Evolutionary conservation across 2,888 invertebrate genomes (phyloP), one percentile per base, ranked within the genome.

Genomic region (Clivina fossor): DNA sequence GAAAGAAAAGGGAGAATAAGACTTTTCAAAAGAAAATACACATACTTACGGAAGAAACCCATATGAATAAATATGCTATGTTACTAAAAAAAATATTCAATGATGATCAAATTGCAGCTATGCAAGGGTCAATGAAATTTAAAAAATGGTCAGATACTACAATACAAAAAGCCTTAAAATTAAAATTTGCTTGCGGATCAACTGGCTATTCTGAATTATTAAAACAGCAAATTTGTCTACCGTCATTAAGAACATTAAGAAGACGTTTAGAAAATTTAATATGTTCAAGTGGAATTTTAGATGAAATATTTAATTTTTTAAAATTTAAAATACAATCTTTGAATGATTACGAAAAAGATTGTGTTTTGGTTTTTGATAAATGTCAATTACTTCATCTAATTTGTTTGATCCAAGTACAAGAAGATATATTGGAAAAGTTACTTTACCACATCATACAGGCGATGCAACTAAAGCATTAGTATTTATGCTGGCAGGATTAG

Each of bases 141-240:
- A 50, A 20, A 40, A 50, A 40, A 22, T 50, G 38, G 50, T 50
- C 50, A 3, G 18, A 38, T 41, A 19, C 62, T 35, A 60, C 65
- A 22, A 4, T 62, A 5, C 62, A 62, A 47, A 64, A 65, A 56
- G 59, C 65, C 57, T 47, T 22, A 19, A 15, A 44, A 13, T 53
- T 47, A 40, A 40, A 7, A 30, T 28, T 44, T 30, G 2, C 28
- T 13, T 44, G 44, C 13, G 30, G 24, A 13, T 26, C 4, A 2
- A 44, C 18, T 19, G 28, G 26, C 9, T 30, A 44, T 15, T 2
- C 4, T 7, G 44, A 24, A 44, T n/a, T 44, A 2, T 30, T 26
- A 1, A 26, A 44, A 24, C n/a, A 43, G 24, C 20, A 16, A 2
- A 26, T 24, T 2, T 13, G 2, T 3, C 26, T 44, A 26, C 44